phyloP scores from a whole-genome alignment of 2,888 invertebrate species.

The Lycia hirtaria region DNA sequence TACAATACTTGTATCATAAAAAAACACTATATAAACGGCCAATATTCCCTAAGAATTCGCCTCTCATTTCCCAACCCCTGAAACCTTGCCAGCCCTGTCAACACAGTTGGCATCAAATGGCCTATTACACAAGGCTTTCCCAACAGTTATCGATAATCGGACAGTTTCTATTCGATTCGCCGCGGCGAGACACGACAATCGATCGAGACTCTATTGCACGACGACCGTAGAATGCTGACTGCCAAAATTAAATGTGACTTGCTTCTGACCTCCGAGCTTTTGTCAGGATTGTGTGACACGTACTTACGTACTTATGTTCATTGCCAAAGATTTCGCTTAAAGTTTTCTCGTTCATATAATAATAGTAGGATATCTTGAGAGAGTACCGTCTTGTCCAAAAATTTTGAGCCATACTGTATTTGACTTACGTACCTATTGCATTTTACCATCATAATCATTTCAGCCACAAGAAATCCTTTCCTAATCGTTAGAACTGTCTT shows the following conservation, averaged over 20 bases:
- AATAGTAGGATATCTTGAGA: too few relatives aligned
- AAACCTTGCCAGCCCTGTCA: slow-evolving; percentile 16
- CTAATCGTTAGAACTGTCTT: too few relatives aligned
- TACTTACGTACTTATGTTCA: not conserved
- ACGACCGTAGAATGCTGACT: slow-evolving; percentile 74
- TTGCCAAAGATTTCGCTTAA: not conserved
- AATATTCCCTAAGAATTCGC: not conserved
- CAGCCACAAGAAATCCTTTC: too few relatives aligned
- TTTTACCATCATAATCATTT: too few relatives aligned
- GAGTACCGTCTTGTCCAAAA: too few relatives aligned
- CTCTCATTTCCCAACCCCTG: not conserved
- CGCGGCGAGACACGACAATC: slow-evolving; percentile 38
- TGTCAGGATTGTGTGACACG: slow-evolving; percentile 29
- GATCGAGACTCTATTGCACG: slow-evolving; percentile 55
- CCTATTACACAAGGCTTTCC: slow-evolving; percentile 51
- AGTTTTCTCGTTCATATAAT: not conserved
- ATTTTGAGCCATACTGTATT: too few relatives aligned
- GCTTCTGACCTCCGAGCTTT: slow-evolving; percentile 40
- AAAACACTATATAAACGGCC: not conserved
- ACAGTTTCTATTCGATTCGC: slow-evolving; percentile 44
- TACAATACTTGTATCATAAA: not conserved
- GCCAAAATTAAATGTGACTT: slow-evolving; percentile 50
- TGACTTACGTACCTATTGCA: too few relatives aligned
- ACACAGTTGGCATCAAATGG: slow-evolving; percentile 37
- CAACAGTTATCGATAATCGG: slow-evolving; percentile 46